Conservation (phyloP, 2,113 vertebrate species). For the Tylochromis polylepis region DNA sequence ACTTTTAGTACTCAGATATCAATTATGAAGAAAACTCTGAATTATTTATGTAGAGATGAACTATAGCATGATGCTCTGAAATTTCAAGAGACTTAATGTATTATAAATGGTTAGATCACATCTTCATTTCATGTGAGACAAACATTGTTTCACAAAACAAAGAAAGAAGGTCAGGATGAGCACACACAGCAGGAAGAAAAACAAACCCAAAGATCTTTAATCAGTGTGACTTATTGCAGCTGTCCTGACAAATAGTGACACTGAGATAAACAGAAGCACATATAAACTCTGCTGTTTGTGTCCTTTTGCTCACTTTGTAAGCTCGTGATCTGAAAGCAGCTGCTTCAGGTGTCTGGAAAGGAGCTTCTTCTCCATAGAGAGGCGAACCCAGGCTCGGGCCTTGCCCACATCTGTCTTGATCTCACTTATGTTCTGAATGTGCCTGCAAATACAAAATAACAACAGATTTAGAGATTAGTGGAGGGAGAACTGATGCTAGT, state of each 20-base stretch:
- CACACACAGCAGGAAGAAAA: background rate
- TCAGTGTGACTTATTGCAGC: background rate
- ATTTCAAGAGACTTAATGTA: slow-evolving; percentile 48
- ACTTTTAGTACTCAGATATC: slow-evolving; percentile 61
- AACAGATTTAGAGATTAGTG: background rate
- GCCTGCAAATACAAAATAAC: slow-evolving; percentile 66
- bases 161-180: background rate
- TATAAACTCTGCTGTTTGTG: background rate
- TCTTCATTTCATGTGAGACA: slow-evolving; percentile 21
- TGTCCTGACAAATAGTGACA: background rate
- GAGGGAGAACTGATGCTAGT: background rate
- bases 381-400: slow-evolving; percentile 95
- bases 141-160: slow-evolving; percentile 29
- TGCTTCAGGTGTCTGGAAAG: slow-evolving; percentile 96
- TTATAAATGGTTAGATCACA: slow-evolving; percentile 48
- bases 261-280: background rate
- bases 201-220: background rate
- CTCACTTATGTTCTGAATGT: slow-evolving; percentile 97
- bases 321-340: slow-evolving; percentile 92
- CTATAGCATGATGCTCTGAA: slow-evolving; percentile 32
- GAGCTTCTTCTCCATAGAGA: slow-evolving; percentile 98
- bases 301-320: slow-evolving; percentile 84
- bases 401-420: slow-evolving; percentile 98
- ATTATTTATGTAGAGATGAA: slow-evolving; percentile 62
- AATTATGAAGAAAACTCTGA: slow-evolving; percentile 64